A percentile compares a stretch with the other conserved stretches of the same genome.
phyloP scores from a whole-genome alignment of 2,797 vertebrate species.

The Argentina silus region DNA sequence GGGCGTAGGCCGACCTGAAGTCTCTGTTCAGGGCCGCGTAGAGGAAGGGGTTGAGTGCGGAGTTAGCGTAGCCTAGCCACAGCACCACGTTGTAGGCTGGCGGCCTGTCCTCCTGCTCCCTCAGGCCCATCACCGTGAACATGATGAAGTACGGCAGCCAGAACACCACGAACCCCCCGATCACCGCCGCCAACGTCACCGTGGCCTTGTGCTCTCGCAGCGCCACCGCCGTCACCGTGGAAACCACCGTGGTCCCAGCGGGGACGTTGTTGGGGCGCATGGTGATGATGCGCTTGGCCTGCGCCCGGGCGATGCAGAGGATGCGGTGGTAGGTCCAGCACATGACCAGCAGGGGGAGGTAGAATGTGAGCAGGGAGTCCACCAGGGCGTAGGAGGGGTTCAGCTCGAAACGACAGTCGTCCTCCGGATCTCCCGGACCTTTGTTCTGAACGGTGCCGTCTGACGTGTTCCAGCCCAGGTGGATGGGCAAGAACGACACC shows the following conservation, averaged over 20 bases:
- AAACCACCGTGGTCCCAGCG: slow-evolving; percentile 50
- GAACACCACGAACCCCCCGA: slow-evolving; percentile 90
- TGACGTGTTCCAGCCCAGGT: slow-evolving; percentile 92
- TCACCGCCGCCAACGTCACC: slow-evolving; percentile 86
- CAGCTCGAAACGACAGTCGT: slow-evolving; percentile 81
- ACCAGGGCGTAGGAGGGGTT: slow-evolving; percentile 85
- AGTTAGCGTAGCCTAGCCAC: slow-evolving; percentile 94
- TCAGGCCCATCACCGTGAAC: slow-evolving; percentile 85
- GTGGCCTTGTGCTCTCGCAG: slow-evolving; percentile 94
- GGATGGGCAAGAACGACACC: slow-evolving; percentile 92
- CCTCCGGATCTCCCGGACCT: slow-evolving; percentile 43
- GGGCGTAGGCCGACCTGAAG: slow-evolving; percentile 87
- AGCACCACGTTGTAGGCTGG: slow-evolving; percentile 80
- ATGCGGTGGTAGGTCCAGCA: slow-evolving; percentile 90
- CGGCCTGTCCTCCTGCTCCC: slow-evolving; percentile 70
- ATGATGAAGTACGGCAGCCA: slow-evolving; percentile 96
- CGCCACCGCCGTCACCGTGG: slow-evolving; percentile 70
- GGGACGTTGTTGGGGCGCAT: slow-evolving; percentile 58
- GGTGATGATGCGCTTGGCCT: slow-evolving; percentile 87
- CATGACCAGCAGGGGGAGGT: slow-evolving; percentile 89
- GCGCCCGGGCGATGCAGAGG: slow-evolving; percentile 88
- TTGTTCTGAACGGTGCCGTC: slow-evolving; percentile 77
- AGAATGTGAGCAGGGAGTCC: slow-evolving; percentile 90
- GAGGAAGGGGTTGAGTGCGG: slow-evolving; percentile 91
- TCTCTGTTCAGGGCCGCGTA: slow-evolving; percentile 91